A percentile compares a stretch with the other conserved stretches of the same genome.
Evolutionary conservation across 2,888 invertebrate species (phyloP).

Genomic region (Monoplex corrugatus): DNA sequence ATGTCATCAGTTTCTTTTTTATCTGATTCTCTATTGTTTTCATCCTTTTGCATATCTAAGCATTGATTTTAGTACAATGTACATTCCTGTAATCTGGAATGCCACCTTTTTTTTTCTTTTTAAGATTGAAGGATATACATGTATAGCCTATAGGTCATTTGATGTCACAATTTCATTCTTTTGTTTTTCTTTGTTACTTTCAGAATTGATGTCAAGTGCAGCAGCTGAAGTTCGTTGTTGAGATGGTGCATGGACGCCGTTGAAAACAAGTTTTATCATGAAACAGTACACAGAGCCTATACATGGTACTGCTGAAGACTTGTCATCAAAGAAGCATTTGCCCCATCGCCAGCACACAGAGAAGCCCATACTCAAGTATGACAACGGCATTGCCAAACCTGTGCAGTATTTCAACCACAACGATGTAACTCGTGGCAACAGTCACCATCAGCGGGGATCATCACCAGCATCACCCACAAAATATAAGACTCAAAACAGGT

Average conservation of each 20-base stretch:
- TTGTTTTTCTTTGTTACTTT: background rate
- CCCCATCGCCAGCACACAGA: conserved; percentile 72
- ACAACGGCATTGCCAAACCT: conserved; percentile 67
- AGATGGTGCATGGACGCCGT: background rate
- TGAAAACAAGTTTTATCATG: background rate
- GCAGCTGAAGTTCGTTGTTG: background rate
- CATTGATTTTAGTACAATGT: no score
- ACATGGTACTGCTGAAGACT: conserved; percentile 68
- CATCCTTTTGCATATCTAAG: no score
- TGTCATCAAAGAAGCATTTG: conserved; percentile 74
- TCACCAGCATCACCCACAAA: background rate
- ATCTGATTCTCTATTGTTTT: no score
- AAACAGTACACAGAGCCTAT: conserved; percentile 55
- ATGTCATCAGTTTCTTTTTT: no score
- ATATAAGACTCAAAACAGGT: background rate
- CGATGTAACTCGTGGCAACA: conserved; percentile 54
- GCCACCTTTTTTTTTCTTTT: no score
- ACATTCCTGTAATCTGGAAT: no score
- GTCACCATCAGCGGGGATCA: background rate
- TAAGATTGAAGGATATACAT: no score
- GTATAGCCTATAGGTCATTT: no score
- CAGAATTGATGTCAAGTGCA: background rate
- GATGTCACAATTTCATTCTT: no score
- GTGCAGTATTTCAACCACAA: conserved; percentile 68
- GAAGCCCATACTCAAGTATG: conserved; percentile 74